phyloP scores from a whole-genome alignment of 2,797 vertebrate species.

The Catharus ustulatus region DNA sequence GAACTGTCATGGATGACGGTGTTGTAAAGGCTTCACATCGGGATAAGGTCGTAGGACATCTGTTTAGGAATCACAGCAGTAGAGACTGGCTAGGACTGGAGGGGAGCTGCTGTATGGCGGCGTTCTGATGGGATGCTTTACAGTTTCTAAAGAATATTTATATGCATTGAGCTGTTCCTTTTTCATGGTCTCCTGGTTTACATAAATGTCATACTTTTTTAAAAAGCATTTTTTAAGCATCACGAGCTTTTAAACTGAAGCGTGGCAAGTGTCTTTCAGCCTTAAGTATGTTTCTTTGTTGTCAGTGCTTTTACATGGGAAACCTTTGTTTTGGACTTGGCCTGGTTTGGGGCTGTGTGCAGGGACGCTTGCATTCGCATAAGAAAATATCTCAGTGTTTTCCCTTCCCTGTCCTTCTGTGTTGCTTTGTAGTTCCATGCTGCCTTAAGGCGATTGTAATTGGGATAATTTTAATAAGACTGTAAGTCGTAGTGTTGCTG shows the following conservation, averaged over 20 bases:
- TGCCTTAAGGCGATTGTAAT: not conserved
- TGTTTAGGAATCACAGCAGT: not conserved
- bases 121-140: not conserved
- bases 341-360: not conserved
- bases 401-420: not conserved
- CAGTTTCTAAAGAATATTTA: fast-evolving
- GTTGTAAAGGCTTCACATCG: not conserved
- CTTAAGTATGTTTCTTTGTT: not conserved
- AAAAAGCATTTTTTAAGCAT: fast-evolving
- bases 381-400: not conserved
- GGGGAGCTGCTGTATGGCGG: fast-evolving
- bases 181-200: not conserved
- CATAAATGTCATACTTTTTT: not conserved
- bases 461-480: not conserved
- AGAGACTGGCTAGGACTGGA: not conserved
- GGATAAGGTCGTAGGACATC: not conserved
- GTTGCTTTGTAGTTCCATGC: not conserved
- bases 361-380: fast-evolving
- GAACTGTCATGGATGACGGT: not conserved
- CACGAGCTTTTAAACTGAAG: not conserved
- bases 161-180: fast-evolving
- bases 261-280: not conserved
- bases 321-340: not conserved
- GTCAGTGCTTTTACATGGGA: not conserved
- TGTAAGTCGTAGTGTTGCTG: not conserved